Percentiles rank a stretch among this genome's conserved stretches.
phyloP scores from a whole-genome alignment of 1,140 invertebrate genomes.

The Solenopsis fugax region DNA sequence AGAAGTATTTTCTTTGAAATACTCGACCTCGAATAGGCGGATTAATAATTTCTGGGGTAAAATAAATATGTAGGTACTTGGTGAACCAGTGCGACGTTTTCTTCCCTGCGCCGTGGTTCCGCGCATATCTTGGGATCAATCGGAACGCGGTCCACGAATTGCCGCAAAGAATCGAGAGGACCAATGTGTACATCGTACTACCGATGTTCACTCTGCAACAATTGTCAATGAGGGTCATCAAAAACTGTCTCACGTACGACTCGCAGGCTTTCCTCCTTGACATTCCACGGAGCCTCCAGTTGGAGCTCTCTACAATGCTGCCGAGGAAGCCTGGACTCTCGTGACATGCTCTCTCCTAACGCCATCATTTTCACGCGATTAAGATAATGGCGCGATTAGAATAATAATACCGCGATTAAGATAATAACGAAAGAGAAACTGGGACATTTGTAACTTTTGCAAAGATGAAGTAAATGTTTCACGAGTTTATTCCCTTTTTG shows the following conservation, averaged over 20 bases:
- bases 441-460: background rate
- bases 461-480: background rate
- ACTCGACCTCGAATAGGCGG: background rate
- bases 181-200: slow-evolving; percentile 80
- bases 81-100: slow-evolving; percentile 83
- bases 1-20: slow-evolving; percentile 13
- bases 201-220: slow-evolving; percentile 82
- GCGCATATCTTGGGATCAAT: slow-evolving; percentile 51
- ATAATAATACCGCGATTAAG: slow-evolving; percentile 22
- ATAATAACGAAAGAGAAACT: slow-evolving; percentile 20
- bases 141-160: slow-evolving; percentile 47
- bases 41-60: slow-evolving; percentile 11
- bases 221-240: slow-evolving; percentile 80
- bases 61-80: slow-evolving; percentile 71
- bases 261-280: slow-evolving; percentile 78
- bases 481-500: background rate
- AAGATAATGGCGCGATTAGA: slow-evolving; percentile 19
- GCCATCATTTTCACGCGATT: background rate
- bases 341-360: background rate
- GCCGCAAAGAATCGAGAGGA: slow-evolving; percentile 70
- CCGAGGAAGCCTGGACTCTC: slow-evolving; percentile 39
- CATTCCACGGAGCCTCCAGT: slow-evolving; percentile 79
- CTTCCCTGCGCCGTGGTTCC: slow-evolving; percentile 77
- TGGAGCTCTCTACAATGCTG: slow-evolving; percentile 74
- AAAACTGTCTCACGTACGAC: slow-evolving; percentile 80